Evolutionary conservation across 2,797 vertebrate species (phyloP), one percentile per base, ranked within the genome.

Genomic region (Manis pentadactyla): DNA sequence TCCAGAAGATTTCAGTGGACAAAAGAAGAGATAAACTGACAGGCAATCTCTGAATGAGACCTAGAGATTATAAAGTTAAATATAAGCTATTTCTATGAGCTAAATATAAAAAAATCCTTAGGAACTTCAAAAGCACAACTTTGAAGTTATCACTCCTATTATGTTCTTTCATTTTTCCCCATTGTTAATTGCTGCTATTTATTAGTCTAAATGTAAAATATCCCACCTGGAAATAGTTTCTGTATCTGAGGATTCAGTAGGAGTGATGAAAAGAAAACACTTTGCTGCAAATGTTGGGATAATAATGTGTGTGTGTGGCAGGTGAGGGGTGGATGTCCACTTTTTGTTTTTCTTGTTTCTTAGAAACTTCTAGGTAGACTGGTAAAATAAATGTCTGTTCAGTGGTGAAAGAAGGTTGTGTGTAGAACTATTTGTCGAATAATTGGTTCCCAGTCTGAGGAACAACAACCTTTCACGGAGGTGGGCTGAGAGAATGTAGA

Each of bases 31-130:
- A 86, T 12, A 85, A 34, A 11, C 23, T 61, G 61, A 57, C 15
- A 46, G 42, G n/a, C 31, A 90, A 53, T 93, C 74, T 78, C 79
- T 93, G 23, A 93, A 51, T 74, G 57, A 87, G 46, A 68, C n/a
- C 18, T 49, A 79, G 11, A 79, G 13, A 85, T 87, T 75, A 63
- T 66, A 74, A 79, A 74, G 34, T 71, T 21, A 89, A 96, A 82
- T 37, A 87, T 7, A 53, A 77, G 19, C 55, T 89, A 29, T 51
- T 74, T 88, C 49, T 66, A 11, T 63, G 31, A 53, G 27, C 19
- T 59, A 87, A n/a, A 75, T 85, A 79, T 34, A 29, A 49, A 37
- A 37, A 92, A 63, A 8, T 75, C 61, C 31, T 68, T 14, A 39
- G 88, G 39, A 59, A 74, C 21, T 23, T 84, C 66, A 12, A 88